Evolutionary conservation across 2,113 vertebrate species (phyloP).

Genomic region (human (Homo sapiens)): GRCh38 chr4:159898501-159899000

Average conservation of each 20-base stretch:
- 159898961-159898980: neutral
- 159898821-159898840: conserved; percentile 8
- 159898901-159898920: conserved; percentile 20
- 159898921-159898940: conserved; percentile 44
- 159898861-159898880: neutral
- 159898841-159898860: neutral
- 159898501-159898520: neutral
- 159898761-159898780: neutral
- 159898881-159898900: neutral
- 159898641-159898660: neutral
- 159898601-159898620: neutral
- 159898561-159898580: neutral
- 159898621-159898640: neutral
- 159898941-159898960: conserved; percentile 3
- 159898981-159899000: conserved; percentile 32
- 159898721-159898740: neutral
- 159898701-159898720: neutral
- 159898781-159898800: neutral
- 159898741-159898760: neutral
- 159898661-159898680: conserved; percentile 22
- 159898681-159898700: conserved; percentile 7
- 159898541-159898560: neutral
- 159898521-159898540: neutral
- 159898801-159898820: neutral
- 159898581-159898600: neutral